Base-by-base conservation (phyloP, 2,113 vertebrate species). In the Leptosomus discolor region DNA sequence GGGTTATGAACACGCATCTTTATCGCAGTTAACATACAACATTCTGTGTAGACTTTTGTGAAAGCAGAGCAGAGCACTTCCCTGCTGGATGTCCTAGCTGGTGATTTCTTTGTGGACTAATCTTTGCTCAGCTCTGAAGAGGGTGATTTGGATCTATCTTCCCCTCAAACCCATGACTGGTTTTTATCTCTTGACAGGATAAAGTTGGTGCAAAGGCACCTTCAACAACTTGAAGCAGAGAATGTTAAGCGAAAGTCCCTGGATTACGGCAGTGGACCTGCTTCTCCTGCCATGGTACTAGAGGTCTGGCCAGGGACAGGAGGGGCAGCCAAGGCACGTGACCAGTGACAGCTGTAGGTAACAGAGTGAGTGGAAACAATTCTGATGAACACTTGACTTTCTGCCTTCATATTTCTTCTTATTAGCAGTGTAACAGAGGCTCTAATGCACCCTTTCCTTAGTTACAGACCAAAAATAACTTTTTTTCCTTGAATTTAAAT, bases 361-460 rank as follows among this genome's bases (percentile, higher is more conserved):
- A 32, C 64, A 20, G 26, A 43, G 15, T 39, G 60, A 75, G 16
- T 36, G 88, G 77, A 58, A 95, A 79, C 41, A 69, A 13, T 39
- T 63, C 77, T 45, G 54, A 69, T 15, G 9, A 88, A 19, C 53
- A 34, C 20, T 80, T 46, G 19, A 36, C 22, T 94, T 85, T 74
- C 63, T 94, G 45, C 53, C n/a, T 85, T 87, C 75, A 69, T 57
- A 57, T 65, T 86, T 86, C 37, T 75, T 64, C 50, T 46, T 82
- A 57, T 67, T 95, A 91, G 63, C 46, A 74, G n/a, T 32, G 29
- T 89, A 91, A 56, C 68, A 82, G 60, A 92, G 36, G 32, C 64
- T 90, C 34, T 79, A 60, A 80, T 50, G 26, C 85, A 77, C 71
- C 37, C 48, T 88, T 92, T 57, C 83, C 65, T 73, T 88, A 86